Evolutionary conservation across 2,888 invertebrate species (phyloP).

Genomic region (Therioaphis trifolii): DNA sequence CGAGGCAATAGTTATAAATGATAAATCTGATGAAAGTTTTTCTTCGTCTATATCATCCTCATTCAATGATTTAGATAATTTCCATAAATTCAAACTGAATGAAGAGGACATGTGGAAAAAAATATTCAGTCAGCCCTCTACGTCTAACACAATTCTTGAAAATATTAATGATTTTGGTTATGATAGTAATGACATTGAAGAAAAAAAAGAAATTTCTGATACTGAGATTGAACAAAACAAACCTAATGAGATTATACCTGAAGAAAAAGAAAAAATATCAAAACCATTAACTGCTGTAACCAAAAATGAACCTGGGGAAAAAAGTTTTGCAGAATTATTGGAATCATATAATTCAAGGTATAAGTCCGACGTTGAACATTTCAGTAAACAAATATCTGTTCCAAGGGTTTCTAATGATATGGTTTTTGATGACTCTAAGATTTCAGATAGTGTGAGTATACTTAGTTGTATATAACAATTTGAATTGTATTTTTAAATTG

Average conservation of each 20-base stretch:
- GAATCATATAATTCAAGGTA: constrained; percentile 41
- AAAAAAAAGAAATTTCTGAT: background rate
- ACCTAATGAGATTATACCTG: background rate
- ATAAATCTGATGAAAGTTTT: constrained; percentile 49
- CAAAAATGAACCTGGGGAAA: background rate
- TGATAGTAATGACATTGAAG: background rate
- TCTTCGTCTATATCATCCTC: constrained; percentile 41
- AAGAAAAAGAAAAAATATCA: constrained; percentile 4
- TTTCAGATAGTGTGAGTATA: background rate
- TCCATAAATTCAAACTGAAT: background rate
- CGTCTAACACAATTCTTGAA: constrained; percentile 68
- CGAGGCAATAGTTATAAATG: constrained; percentile 32
- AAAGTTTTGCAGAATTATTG: constrained; percentile 51
- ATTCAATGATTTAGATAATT: constrained; percentile 33
- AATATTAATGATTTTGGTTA: constrained; percentile 29
- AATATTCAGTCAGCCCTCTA: constrained; percentile 65
- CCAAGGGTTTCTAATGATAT: constrained; percentile 13
- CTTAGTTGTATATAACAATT: background rate
- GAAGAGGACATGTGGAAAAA: constrained; percentile 39
- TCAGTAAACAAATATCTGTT: constrained; percentile 32
- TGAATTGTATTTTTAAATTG: background rate
- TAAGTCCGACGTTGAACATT: constrained; percentile 8
- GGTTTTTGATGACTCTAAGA: constrained; percentile 65
- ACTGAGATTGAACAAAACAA: background rate
- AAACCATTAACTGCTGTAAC: background rate